Conservation (phyloP, 2,797 vertebrate species). For the Lithobates sylvaticus region DNA sequence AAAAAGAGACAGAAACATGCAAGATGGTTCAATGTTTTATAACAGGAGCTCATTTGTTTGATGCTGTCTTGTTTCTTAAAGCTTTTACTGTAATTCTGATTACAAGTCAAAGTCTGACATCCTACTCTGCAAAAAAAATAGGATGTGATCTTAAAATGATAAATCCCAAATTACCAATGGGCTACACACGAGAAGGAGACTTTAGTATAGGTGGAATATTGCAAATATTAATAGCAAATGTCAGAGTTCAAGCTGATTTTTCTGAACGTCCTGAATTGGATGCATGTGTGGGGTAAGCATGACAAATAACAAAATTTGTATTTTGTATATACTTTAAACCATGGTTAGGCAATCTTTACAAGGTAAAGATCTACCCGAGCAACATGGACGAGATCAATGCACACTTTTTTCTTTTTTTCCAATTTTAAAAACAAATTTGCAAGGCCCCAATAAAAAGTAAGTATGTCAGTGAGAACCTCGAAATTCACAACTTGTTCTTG, state of each 20-base stretch:
- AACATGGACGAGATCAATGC: too few relatives aligned
- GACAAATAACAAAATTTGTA: not conserved
- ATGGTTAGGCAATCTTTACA: too few relatives aligned
- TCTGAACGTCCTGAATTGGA: not conserved
- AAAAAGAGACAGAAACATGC: not conserved
- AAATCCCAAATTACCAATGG: not conserved
- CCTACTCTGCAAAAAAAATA: not conserved
- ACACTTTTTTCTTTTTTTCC: too few relatives aligned
- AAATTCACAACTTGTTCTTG: too few relatives aligned
- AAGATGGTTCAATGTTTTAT: not conserved
- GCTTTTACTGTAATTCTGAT: not conserved
- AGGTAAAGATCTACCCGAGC: too few relatives aligned
- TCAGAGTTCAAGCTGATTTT: not conserved
- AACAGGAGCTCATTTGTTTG: not conserved
- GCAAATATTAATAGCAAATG: not conserved
- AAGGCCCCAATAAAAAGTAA: too few relatives aligned
- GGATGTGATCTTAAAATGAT: not conserved
- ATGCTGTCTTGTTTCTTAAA: not conserved
- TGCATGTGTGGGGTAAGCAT: not conserved
- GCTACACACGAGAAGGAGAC: slow-evolving; percentile 13
- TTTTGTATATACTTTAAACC: too few relatives aligned
- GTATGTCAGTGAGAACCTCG: too few relatives aligned
- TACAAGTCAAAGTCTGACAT: not conserved
- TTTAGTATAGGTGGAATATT: slow-evolving; percentile 5
- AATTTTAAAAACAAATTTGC: too few relatives aligned